Conservation (phyloP, 1,140 invertebrate genomes). For the Heliothis virescens region DNA sequence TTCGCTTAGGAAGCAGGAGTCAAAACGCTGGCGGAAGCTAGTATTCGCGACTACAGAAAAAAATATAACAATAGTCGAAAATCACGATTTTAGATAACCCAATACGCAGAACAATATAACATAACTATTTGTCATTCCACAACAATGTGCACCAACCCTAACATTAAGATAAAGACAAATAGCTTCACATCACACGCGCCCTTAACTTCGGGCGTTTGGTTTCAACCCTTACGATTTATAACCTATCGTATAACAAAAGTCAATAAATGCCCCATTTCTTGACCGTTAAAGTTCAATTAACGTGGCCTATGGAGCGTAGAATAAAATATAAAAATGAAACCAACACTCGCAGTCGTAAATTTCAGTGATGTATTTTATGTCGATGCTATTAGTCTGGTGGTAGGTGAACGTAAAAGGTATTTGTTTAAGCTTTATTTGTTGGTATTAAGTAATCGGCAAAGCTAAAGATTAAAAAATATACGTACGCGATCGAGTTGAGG, state of each 20-base stretch:
- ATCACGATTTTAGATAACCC: conserved; percentile 28
- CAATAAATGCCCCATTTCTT: conserved; percentile 71
- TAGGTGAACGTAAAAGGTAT: not conserved
- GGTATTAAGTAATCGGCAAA: not conserved
- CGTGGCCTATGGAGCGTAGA: conserved; percentile 72
- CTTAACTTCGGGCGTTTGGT: conserved; percentile 44
- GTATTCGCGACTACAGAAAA: not conserved
- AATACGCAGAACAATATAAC: conserved; percentile 34
- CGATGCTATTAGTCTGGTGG: conserved; percentile 17
- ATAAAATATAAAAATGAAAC: conserved; percentile 81
- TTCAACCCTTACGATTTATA: conserved; percentile 56
- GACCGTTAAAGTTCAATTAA: conserved; percentile 79
- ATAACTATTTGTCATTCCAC: conserved; percentile 16
- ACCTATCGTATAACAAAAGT: conserved; percentile 59
- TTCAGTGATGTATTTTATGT: conserved; percentile 72
- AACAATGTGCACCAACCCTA: conserved; percentile 38
- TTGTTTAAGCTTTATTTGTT: not conserved
- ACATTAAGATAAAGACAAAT: conserved; percentile 49
- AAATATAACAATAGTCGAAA: not conserved
- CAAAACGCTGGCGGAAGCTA: too few species aligned
- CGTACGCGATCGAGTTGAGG: too few species aligned
- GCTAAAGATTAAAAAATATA: too few species aligned
- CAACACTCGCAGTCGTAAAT: conserved; percentile 72
- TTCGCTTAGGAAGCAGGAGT: too few species aligned
- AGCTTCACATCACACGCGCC: conserved; percentile 45